Base-by-base conservation (phyloP, 2,888 invertebrate genomes). In the Megaustenia siamemsis region DNA sequence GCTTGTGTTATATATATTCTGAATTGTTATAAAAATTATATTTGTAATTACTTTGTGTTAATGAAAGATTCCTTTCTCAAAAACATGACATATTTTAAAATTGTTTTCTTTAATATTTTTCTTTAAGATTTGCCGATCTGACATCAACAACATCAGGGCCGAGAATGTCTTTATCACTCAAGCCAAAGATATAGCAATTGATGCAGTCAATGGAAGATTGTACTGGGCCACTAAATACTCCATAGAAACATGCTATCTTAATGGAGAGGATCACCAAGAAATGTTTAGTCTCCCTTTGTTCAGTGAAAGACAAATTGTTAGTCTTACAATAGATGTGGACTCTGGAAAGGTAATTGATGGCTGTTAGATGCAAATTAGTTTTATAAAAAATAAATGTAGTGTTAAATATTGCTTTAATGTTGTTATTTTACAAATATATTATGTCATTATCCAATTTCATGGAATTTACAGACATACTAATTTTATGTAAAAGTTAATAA, bases 171-270 rank as follows among this genome's bases (percentile, higher is more conserved):
- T 89, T 86, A 91, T 91, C 80, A 89, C 90, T 0, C 78, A 89
- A 40, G 92, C 92, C 18, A 85, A 89, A 35, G 97, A 97, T 93
- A 94, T 98, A 73, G 96, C 96, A 83, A 96, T 98, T 81, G 98
- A 98, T 93, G 96, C 97, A 0, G 93, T 96, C 68, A 96, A 96
- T 89, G 98, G 97, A 0, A 96, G 96, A 90, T 95, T 98, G 56
- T 98, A 98, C 93, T 98, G 98, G 96, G 97, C 97, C 40, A 98
- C 98, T 0, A 96, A 96, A 0, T 96, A 97, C 89, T 96, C 97
- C 0, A 96, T 98, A 0, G 97, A 97, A 93, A 96, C 97, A 28
- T 96, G 97, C 0, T 95, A 96, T 82, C 95, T 98, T 1, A 97
- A 97, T 93, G 98, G 98, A 0, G 96, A 96, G 92, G 96, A 96